Percentiles rank a stretch among this genome's conserved stretches.
These are phyloP conservation scores for Pomatostomus ruficeps DNA, from an alignment of 2,113 vertebrate species.

Conservation along the genomic window DNA sequence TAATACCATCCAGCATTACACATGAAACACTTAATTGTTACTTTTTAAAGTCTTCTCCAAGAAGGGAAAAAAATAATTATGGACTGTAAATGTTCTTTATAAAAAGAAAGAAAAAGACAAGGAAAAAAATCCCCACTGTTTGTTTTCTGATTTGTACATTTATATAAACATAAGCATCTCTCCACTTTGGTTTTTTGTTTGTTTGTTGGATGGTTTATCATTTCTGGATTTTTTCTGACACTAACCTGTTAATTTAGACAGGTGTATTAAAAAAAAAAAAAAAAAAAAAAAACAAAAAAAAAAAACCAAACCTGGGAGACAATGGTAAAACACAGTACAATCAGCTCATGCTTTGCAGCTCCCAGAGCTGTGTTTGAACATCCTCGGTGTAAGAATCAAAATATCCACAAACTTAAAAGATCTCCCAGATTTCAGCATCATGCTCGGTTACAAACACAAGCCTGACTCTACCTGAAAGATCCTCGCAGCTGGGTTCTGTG, in stretches of 20 bases:
- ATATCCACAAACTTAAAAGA: not conserved
- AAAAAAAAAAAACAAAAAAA: too few species aligned
- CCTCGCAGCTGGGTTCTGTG: not conserved
- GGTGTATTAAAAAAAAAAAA: not conserved
- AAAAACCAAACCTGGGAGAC: not conserved
- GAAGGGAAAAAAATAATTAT: accelerated
- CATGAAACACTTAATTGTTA: not conserved
- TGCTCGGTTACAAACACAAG: not conserved
- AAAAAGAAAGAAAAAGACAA: not conserved
- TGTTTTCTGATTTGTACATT: not conserved
- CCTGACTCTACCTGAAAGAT: not conserved
- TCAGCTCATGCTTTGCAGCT: not conserved
- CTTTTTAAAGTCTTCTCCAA: not conserved
- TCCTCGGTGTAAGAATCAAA: not conserved
- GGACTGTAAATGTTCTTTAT: not conserved
- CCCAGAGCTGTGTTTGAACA: not conserved
- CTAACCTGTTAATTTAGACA: not conserved
- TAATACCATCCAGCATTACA: not conserved
- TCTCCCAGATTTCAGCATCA: not conserved
- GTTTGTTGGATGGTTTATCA: not conserved
- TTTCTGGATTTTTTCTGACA: not conserved
- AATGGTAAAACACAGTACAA: not conserved
- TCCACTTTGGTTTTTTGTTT: not conserved
- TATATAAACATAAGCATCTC: not conserved
- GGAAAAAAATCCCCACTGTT: not conserved